These are phyloP conservation scores for Chrysotoxum bicinctum DNA, from an alignment of 2,888 invertebrate genomes.

Conservation along the genomic window DNA sequence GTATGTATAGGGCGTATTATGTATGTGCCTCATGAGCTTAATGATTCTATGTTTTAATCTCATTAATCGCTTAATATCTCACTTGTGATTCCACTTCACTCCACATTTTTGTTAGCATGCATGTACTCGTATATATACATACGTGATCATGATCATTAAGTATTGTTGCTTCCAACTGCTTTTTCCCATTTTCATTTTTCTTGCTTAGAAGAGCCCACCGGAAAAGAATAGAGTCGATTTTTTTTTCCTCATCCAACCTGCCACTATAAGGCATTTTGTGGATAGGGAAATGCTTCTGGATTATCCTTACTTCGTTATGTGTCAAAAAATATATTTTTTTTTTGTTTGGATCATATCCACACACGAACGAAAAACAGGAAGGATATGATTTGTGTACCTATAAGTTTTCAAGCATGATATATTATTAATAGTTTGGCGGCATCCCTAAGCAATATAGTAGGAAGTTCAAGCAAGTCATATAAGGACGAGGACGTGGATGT, in stretches of 20 bases:
- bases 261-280: neutral
- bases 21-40: neutral
- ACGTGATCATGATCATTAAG: conserved; percentile 42
- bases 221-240: conserved; percentile 33
- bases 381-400: conserved; percentile 19
- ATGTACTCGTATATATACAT: neutral
- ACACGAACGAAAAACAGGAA: neutral
- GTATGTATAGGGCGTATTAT: neutral
- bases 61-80: conserved; percentile 52
- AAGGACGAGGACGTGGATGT: neutral
- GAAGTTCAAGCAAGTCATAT: neutral
- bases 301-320: conserved; percentile 10
- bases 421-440: neutral
- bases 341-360: conserved; percentile 10
- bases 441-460: neutral
- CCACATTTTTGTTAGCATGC: neutral
- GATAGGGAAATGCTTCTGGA: neutral
- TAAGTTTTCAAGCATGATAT: neutral
- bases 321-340: conserved; percentile 29
- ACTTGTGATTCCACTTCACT: conserved; percentile 51
- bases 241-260: neutral
- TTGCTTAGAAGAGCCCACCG: neutral
- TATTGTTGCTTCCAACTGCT: conserved; percentile 6
- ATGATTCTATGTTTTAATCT: neutral
- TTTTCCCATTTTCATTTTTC: neutral